phyloP scores from a whole-genome alignment of 1,140 invertebrate genomes.

The Achroia grisella region DNA sequence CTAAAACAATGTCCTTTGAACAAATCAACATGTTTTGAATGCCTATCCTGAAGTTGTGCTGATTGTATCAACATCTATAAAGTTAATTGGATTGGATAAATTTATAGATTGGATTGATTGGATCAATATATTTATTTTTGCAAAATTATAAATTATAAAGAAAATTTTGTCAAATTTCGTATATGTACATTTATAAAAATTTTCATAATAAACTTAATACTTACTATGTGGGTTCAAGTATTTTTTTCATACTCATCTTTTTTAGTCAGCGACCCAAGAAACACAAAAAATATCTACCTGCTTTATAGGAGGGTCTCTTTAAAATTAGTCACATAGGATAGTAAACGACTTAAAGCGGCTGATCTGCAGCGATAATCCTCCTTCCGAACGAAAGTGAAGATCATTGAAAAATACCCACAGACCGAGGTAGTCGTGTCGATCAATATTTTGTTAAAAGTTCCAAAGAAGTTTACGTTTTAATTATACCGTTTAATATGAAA shows the following conservation, averaged over 20 bases:
- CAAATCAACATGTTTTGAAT: too few relatives aligned
- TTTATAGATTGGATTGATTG: too few relatives aligned
- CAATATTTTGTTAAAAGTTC: constrained; percentile 64
- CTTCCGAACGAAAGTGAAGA: constrained; percentile 28
- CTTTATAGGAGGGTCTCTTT: constrained; percentile 26
- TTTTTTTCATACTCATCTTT: constrained; percentile 22
- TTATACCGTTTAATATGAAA: constrained; percentile 58
- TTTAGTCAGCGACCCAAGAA: constrained; percentile 34
- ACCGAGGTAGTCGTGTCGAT: constrained; percentile 55
- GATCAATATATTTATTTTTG: too few relatives aligned
- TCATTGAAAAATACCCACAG: constrained; percentile 60
- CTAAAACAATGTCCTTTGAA: too few relatives aligned
- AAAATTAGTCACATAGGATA: constrained; percentile 49
- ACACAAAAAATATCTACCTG: constrained; percentile 66
- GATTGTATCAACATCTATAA: too few relatives aligned
- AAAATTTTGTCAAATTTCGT: too few relatives aligned
- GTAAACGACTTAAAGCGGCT: constrained; percentile 45
- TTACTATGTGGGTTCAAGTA: constrained; percentile 5
- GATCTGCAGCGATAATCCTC: constrained; percentile 58
- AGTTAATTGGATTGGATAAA: too few relatives aligned
- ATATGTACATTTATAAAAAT: too few relatives aligned
- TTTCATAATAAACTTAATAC: too few relatives aligned
- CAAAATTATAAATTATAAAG: too few relatives aligned
- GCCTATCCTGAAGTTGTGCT: too few relatives aligned
- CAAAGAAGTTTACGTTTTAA: constrained; percentile 56